phyloP scores from a whole-genome alignment of 1,140 invertebrate species.

The Drosophila equinoxialis region DNA sequence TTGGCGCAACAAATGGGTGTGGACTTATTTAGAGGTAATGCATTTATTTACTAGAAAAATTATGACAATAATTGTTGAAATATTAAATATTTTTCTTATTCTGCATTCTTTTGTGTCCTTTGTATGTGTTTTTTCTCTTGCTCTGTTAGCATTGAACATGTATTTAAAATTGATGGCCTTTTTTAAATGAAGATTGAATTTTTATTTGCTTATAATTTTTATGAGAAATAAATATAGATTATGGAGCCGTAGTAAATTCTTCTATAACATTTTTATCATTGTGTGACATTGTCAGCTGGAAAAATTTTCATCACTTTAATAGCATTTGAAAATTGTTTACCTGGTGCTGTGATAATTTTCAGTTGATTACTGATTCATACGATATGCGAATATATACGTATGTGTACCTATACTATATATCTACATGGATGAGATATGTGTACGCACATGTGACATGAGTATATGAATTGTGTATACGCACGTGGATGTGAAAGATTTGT shows the following conservation, averaged over 20 bases:
- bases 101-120: too few species aligned
- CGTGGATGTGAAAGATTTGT: constrained; percentile 22
- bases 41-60: too few species aligned
- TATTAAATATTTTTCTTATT: too few species aligned
- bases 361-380: constrained; percentile 56
- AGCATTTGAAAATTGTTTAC: constrained; percentile 26
- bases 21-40: too few species aligned
- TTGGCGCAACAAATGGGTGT: too few species aligned
- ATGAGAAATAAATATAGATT: not conserved
- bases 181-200: too few species aligned
- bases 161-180: too few species aligned
- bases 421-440: not conserved
- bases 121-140: too few species aligned
- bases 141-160: too few species aligned
- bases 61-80: too few species aligned
- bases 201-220: not conserved
- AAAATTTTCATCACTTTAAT: constrained; percentile 9
- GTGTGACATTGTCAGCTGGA: not conserved
- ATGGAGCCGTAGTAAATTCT: not conserved
- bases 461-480: constrained; percentile 48
- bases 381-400: not conserved
- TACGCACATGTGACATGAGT: not conserved
- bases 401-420: not conserved
- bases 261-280: not conserved
- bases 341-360: constrained; percentile 38